Evolutionary conservation across 2,113 vertebrate genomes (phyloP), one percentile per base, ranked within the genome.

Genomic region (Misgurnus mizolepis): DNA sequence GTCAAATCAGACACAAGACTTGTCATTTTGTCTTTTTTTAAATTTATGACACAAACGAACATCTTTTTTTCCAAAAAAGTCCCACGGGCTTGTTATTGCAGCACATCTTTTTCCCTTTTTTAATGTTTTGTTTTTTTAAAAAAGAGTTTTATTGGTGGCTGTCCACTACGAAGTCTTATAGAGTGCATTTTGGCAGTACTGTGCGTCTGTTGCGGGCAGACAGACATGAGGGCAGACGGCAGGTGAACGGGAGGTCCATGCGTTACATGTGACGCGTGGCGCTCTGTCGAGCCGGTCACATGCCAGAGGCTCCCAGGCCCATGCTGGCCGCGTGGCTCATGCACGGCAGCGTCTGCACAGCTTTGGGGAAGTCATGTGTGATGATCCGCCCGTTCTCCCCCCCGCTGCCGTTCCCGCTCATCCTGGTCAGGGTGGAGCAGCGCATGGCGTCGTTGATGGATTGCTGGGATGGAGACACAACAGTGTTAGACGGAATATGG

Each of bases 291-390:
- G 55, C 65, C 65, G 82, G 68, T 96, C 96, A 99, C 92, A 98
- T 96, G 93, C 98, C 97, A 0, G 97, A 98, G 83, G 98, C 95
- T 86, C 97, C 96, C 91, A 99, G 93, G 90, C 96, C 95, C 94
- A 98, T 95, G 91, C 95, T 96, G 76, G 97, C 96, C 85, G 95
- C 94, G 94, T 99, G 97, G 91, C 98, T 97, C 97, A 99, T 98
- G 91, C 97, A 98, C 78, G 98, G 97, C 88, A 99, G 95, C 0
- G 96, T 96, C 90, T 98, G 98, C 93, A 99, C 95, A 86, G 96
- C 94, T 92, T 98, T 98, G 88, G 95, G 94, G 90, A 97, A 98
- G 92, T 99, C 97, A n/a, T 98, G 97, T 91, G 95, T 95, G 89
- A 98, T 94, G 87, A 99, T 95, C 83, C 98, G 94, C 85, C 98